Base-by-base conservation (phyloP, 2,797 vertebrate genomes). In the Microchirus variegatus region DNA sequence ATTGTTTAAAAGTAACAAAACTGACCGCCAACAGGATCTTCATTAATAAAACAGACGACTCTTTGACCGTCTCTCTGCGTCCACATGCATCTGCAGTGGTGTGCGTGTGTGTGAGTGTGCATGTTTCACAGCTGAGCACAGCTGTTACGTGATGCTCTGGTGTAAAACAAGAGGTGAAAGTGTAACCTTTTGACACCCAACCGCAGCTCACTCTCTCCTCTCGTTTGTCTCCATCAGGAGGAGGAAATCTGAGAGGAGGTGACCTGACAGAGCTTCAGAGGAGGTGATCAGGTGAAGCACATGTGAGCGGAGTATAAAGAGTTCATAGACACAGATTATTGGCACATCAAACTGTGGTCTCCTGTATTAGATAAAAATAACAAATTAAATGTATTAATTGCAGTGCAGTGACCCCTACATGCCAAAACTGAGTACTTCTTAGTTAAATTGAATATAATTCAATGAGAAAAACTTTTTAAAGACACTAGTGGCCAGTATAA, bases 171-270 rank as follows among this genome's bases (percentile, higher is more conserved):
- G 59, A 80, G 56, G 78, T 51, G 70, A 82, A 70, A 70, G 81
- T 72, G 36, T 78, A 68, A 80, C 78, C 77, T 67, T 62, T 74
- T 12, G 26, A 70, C 73, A 22, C 50, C 51, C 31, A 2, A 51
- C 51, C 13, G 47, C 53, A 17, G 57, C 68, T 82, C 74, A 76
- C 73, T 71, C 75, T 75, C 77, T 73, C 53, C 50, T 82, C 73
- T 77, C 63, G 4, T 84, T 79, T 83, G 73, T 85, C 78, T 76
- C 67, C 58, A 61, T 77, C 73, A 77, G 83, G 63, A 22, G 2
- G 55, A 70, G 60, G 75, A 69, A 81, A 78, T 72, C 42, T 4
- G 61, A 81, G 81, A 80, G 26, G 68, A 55, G 53, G 49, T 35
- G 43, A 74, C 26, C 52, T 16, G 71, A 64, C 44, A 13, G 51